Percentiles rank a stretch among this genome's conserved stretches.
phyloP scores from a whole-genome alignment of 2,797 vertebrate species.

The Carapus acus region DNA sequence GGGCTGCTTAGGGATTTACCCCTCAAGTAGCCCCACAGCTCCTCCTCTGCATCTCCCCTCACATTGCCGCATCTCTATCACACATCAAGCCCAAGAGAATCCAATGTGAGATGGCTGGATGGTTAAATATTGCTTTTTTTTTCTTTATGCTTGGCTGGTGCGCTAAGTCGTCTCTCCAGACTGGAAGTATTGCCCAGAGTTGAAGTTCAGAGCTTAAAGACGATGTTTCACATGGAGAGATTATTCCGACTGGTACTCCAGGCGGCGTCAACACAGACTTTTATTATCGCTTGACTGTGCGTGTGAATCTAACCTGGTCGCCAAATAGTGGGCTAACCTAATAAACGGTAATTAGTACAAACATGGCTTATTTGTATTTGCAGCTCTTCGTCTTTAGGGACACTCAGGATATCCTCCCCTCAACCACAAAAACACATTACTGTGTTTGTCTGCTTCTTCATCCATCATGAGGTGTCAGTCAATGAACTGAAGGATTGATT shows the following conservation, averaged over 20 bases:
- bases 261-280: not conserved
- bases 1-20: conserved; percentile 58
- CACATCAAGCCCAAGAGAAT: conserved; percentile 19
- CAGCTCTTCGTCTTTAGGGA: conserved; percentile 27
- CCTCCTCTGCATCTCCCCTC: conserved; percentile 41
- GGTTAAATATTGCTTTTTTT: not conserved
- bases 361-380: conserved; percentile 30
- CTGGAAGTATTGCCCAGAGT: not conserved
- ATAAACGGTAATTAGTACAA: conserved; percentile 30
- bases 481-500: conserved; percentile 44
- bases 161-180: not conserved
- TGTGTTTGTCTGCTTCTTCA: conserved; percentile 15
- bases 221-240: conserved; percentile 28
- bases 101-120: conserved; percentile 21
- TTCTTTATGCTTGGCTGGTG: conserved; percentile 9
- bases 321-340: conserved; percentile 24
- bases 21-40: conserved; percentile 32
- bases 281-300: not conserved
- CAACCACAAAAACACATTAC: conserved; percentile 14
- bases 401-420: conserved; percentile 14
- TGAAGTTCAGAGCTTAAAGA: conserved; percentile 6
- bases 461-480: conserved; percentile 42
- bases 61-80: conserved; percentile 29
- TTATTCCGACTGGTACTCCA: conserved; percentile 44
- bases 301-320: conserved; percentile 32